A percentile compares a stretch with the other conserved stretches of the same genome.
These are phyloP conservation scores for Elanus axillaris DNA, from an alignment of 2,113 vertebrate genomes.

Conservation along the genomic window DNA sequence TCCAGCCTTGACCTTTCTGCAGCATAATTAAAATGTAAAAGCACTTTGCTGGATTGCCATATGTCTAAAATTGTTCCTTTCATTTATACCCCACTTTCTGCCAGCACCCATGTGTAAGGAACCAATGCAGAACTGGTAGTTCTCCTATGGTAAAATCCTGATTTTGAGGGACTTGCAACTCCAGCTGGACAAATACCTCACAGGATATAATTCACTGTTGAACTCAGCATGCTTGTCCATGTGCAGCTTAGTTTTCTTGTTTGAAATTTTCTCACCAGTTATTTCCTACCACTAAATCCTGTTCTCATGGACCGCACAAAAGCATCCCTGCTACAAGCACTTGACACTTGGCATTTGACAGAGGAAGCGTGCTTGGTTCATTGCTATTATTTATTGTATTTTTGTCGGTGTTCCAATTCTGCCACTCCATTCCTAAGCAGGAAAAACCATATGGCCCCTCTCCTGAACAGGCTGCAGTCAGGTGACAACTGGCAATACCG, in stretches of 20 bases:
- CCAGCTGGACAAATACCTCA: neutral
- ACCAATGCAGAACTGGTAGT: neutral
- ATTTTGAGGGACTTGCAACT: neutral
- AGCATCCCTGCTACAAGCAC: neutral
- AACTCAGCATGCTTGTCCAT: neutral
- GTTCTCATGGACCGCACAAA: neutral
- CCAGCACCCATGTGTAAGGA: neutral
- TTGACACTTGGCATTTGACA: neutral
- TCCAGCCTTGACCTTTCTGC: neutral
- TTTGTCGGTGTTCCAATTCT: neutral
- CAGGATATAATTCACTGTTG: neutral
- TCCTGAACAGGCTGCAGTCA: neutral
- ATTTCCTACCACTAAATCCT: neutral
- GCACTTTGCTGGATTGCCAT: neutral
- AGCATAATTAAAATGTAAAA: neutral
- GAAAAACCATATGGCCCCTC: neutral
- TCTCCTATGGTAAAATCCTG: neutral
- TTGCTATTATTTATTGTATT: neutral
- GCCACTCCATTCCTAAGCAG: neutral
- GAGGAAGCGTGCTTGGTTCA: neutral
- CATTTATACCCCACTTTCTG: neutral
- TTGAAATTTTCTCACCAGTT: fast-evolving
- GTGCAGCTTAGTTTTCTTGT: neutral
- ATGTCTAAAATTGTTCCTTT: neutral
- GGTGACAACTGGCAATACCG: neutral